Evolutionary conservation across 2,113 vertebrate genomes (phyloP).

Genomic region (Aviceda subcristata): DNA sequence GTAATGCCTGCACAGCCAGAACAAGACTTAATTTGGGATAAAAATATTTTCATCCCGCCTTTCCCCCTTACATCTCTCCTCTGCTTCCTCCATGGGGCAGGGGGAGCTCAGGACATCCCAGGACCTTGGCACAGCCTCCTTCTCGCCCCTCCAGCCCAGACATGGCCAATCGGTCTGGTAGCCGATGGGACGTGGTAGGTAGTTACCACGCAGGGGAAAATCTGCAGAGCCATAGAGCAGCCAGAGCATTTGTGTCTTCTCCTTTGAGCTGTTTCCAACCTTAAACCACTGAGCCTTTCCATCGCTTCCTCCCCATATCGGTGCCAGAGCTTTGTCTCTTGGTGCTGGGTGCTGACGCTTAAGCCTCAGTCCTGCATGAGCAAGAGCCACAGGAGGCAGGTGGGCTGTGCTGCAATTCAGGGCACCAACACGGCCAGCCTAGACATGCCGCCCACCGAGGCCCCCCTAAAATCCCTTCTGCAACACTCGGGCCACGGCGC

Average conservation of each 20-base stretch:
- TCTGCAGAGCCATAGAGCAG: background rate
- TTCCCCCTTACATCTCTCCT: background rate
- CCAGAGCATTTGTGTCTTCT: background rate
- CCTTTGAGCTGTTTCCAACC: background rate
- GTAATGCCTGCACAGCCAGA: background rate
- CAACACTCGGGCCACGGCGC: no score
- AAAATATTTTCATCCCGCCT: background rate
- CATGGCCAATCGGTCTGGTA: background rate
- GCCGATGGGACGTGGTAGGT: background rate
- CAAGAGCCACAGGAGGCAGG: background rate
- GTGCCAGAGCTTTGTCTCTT: background rate
- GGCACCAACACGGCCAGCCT: background rate
- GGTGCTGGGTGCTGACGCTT: background rate
- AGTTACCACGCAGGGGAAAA: background rate
- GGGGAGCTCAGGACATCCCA: background rate
- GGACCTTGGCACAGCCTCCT: background rate
- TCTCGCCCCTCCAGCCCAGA: background rate
- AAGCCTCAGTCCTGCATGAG: background rate
- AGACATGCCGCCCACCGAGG: background rate
- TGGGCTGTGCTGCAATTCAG: background rate
- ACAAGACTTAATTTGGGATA: background rate
- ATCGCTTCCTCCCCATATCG: background rate
- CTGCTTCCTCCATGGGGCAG: background rate
- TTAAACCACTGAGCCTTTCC: background rate
- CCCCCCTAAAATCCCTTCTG: background rate